Percentiles rank a stretch among this genome's conserved stretches.
Conservation (phyloP, 2,113 vertebrate species). For the Percina caprodes region DNA sequence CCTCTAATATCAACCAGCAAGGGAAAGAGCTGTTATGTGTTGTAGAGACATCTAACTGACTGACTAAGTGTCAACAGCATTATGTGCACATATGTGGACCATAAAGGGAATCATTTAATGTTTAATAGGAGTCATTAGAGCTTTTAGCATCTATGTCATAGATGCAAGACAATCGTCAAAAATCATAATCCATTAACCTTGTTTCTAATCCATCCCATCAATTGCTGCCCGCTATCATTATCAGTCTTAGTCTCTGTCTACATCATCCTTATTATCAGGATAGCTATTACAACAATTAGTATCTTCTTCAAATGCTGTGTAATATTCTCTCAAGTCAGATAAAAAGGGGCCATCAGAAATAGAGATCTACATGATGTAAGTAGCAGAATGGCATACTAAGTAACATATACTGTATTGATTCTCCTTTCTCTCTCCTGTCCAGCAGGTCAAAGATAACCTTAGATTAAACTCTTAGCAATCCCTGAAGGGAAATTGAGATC, state of each 20-base stretch:
- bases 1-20: background rate
- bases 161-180: constrained; percentile 24
- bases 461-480: constrained; percentile 12
- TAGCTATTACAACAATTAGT: constrained; percentile 19
- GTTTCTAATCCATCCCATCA: background rate
- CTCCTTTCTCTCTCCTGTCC: background rate
- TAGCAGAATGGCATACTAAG: background rate
- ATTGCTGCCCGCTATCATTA: constrained; percentile 4
- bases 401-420: constrained; percentile 32
- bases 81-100: constrained; percentile 4
- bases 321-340: constrained; percentile 28
- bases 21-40: background rate
- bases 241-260: background rate
- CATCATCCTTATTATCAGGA: constrained; percentile 27
- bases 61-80: background rate
- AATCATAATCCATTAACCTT: constrained; percentile 24
- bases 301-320: constrained; percentile 19
- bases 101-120: background rate
- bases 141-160: constrained; percentile 14
- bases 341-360: constrained; percentile 13
- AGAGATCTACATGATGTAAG: constrained; percentile 3
- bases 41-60: background rate
- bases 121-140: constrained; percentile 4
- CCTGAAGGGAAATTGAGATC: background rate
- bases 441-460: constrained; percentile 1